Base-by-base conservation (phyloP, 37 sponge, comb jelly and placozoan genomes). In the Ianthella basta region DNA sequence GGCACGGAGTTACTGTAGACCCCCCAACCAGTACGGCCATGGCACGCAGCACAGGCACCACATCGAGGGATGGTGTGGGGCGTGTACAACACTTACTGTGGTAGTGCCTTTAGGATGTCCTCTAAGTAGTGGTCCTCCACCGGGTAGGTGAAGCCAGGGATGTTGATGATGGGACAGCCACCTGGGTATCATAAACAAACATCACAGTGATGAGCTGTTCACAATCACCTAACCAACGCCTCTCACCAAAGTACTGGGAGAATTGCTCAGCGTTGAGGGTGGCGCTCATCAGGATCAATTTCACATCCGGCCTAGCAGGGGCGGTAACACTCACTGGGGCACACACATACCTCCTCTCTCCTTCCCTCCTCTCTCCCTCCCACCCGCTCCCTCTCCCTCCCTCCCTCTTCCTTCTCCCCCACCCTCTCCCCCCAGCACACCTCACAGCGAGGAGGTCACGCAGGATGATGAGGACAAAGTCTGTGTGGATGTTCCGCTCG, bases 251-350 rank as follows among this genome's bases (percentile, higher is more conserved):
- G 74, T 93, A 93, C 8, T 86, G 36, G 0, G 93, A 93, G 72
- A 93, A 89, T 57, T 87, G 72, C n/a, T 93, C 90, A 50, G 89
- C 87, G 81, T 93, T 89, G 15, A 93, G n/a, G 16, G 93, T 93
- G 29, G 96, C 96, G 82, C 93, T 96, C 96, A 96, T 96, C 29
- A 96, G 86, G 30, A 96, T 86, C 25, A 96, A 65, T 88, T 92
- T 92, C 68, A 96, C 87, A 57, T 96, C 94, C 38, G 96, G 96
- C 44, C 94, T 94, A 56, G 1, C 0, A 29, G 80, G 6, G 59
- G 59, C 21, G 14, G 32, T 16, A 59, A 21, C 8, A 0, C 41
- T 35, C 6, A 78, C 24, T 35, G 35, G 18, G 19, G 12, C 33
- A 29, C 80, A 40, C 21, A 79, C 80, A 79, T 44, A 4, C 54